Percentiles rank a stretch among this genome's conserved stretches.
Evolutionary conservation across 2,797 vertebrate species (phyloP).

Genomic region (Sorex maritimensis): DNA sequence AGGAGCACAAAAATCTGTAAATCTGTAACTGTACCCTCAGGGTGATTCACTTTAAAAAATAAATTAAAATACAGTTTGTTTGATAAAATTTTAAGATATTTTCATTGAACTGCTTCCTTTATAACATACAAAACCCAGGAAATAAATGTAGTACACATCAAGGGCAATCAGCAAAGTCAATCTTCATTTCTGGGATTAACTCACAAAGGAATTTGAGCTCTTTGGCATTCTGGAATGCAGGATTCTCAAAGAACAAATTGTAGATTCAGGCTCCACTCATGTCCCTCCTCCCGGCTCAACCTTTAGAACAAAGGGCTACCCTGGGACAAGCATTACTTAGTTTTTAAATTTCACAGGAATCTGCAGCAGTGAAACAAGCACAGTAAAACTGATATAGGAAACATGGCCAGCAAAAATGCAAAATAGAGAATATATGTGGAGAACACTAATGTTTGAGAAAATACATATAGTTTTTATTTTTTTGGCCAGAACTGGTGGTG

Average conservation of each 20-base stretch:
- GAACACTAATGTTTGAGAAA: not conserved
- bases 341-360: slow-evolving; percentile 30
- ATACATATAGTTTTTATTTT: too few relatives aligned
- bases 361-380: not conserved
- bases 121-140: not conserved
- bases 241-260: not conserved
- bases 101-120: not conserved
- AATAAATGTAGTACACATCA: not conserved
- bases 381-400: not conserved
- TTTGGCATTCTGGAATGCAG: not conserved
- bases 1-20: too few relatives aligned
- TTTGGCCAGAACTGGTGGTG: too few relatives aligned
- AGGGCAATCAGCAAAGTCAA: not conserved
- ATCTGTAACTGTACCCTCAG: too few relatives aligned
- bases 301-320: slow-evolving; percentile 65
- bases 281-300: slow-evolving; percentile 8
- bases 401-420: too few relatives aligned
- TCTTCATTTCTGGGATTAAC: not conserved
- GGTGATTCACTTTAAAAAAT: too few relatives aligned
- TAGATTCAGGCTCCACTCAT: slow-evolving; percentile 29
- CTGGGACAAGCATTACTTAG: not conserved
- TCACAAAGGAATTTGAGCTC: not conserved
- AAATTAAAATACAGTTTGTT: too few relatives aligned
- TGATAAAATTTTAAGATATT: too few relatives aligned
- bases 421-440: not conserved